Evolutionary conservation across 2,113 vertebrate genomes (phyloP).

Genomic region (Calypte anna): DNA sequence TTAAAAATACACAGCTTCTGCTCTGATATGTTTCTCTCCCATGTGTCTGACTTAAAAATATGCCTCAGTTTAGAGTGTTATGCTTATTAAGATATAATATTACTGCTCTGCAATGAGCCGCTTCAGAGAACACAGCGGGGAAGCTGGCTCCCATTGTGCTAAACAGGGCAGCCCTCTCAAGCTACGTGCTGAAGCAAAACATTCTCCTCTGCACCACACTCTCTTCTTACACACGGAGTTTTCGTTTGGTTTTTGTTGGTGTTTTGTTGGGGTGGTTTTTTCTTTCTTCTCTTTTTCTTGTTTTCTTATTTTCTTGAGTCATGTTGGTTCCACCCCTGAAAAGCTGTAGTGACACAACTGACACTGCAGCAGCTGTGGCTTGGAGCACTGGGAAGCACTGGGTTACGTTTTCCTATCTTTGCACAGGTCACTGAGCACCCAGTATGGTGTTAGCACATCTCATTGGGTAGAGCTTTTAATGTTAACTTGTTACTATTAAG

Average conservation of each 20-base stretch:
- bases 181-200: neutral
- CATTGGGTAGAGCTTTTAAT: neutral
- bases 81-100: slow-evolving; percentile 70
- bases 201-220: neutral
- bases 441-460: neutral
- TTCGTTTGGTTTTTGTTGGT: neutral
- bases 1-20: slow-evolving; percentile 84
- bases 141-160: neutral
- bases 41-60: slow-evolving; percentile 68
- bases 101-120: slow-evolving; percentile 55
- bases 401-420: neutral
- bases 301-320: neutral
- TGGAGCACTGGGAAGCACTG: neutral
- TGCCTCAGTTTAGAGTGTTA: slow-evolving; percentile 66
- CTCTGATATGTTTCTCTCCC: slow-evolving; percentile 71
- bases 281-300: neutral
- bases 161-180: neutral
- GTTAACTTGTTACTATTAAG: slow-evolving; percentile 32
- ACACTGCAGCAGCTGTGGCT: neutral
- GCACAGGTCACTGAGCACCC: neutral
- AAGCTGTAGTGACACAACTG: neutral
- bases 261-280: no score
- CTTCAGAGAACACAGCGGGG: slow-evolving; percentile 23
- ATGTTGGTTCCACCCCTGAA: neutral
- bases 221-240: neutral